These are phyloP conservation scores for Caenorhabditis parvicauda DNA, from an alignment of 2,888 invertebrate species.

Conservation along the genomic window DNA sequence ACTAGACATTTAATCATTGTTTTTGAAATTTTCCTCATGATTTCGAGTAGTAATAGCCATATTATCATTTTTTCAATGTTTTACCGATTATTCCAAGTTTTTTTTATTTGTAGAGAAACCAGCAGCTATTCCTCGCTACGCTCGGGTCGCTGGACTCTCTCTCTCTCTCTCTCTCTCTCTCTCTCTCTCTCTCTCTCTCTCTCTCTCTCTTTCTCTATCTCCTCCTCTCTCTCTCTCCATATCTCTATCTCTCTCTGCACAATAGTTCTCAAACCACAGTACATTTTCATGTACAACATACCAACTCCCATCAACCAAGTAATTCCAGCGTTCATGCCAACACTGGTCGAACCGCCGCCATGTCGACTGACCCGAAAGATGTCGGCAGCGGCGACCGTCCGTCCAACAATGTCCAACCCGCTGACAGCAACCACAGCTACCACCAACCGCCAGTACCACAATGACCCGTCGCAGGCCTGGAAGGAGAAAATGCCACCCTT, in stretches of 20 bases:
- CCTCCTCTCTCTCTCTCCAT: background rate
- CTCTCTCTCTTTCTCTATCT: background rate
- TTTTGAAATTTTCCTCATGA: no score
- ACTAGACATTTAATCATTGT: no score
- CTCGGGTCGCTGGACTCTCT: no score
- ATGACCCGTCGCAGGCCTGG: slow-evolving; percentile 32
- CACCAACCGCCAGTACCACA: no score
- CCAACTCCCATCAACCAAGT: background rate
- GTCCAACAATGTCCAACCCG: slow-evolving; percentile 2
- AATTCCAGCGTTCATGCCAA: slow-evolving; percentile 3
- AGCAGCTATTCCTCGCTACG: no score
- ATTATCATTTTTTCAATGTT: no score
- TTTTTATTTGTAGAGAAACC: no score
- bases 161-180: background rate
- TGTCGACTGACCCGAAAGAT: slow-evolving; percentile 16
- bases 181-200: background rate
- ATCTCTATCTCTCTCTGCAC: background rate
- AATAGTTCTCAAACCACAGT: no score
- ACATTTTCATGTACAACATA: no score
- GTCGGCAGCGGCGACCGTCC: slow-evolving; percentile 6
- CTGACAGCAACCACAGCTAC: slow-evolving; percentile 11
- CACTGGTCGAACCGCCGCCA: slow-evolving; percentile 19
- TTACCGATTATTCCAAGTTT: no score
- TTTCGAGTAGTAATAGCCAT: no score
- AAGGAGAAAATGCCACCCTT: slow-evolving; percentile 28